These are phyloP conservation scores for Philereme transversata DNA, from an alignment of 2,888 invertebrate genomes.

Conservation along the genomic window DNA sequence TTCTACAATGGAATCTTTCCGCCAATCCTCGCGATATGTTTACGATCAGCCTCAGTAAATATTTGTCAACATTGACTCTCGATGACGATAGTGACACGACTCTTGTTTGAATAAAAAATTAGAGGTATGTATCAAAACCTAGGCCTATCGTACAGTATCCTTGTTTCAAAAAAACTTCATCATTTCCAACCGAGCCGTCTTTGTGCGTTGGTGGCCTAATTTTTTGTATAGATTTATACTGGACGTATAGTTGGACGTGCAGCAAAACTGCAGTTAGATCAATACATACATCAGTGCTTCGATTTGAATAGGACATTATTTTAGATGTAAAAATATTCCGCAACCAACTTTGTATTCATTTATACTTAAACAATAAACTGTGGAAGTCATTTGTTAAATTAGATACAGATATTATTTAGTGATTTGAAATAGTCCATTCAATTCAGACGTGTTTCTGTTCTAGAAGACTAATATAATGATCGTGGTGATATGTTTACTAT, in stretches of 20 bases:
- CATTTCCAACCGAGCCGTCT: slow-evolving; percentile 1
- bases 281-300: slow-evolving; percentile 12
- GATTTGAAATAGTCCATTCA: slow-evolving; percentile 11
- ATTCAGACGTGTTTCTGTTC: background rate
- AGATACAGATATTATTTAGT: background rate
- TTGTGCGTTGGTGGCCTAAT: background rate
- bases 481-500: slow-evolving; percentile 47
- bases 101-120: slow-evolving; percentile 3
- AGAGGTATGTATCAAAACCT: slow-evolving; percentile 1
- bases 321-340: slow-evolving; percentile 17
- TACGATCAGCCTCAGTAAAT: background rate
- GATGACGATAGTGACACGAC: background rate
- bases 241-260: background rate
- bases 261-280: slow-evolving; percentile 2
- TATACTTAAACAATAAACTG: slow-evolving; percentile 4
- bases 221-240: background rate
- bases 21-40: slow-evolving; percentile 1
- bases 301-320: slow-evolving; percentile 4
- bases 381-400: background rate
- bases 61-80: slow-evolving; percentile 1
- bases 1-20: slow-evolving; percentile 3
- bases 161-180: background rate
- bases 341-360: slow-evolving; percentile 14
- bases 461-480: slow-evolving; percentile 50
- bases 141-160: background rate